Percentiles rank a stretch among this genome's conserved stretches.
phyloP scores from a whole-genome alignment of 2,888 invertebrate species.

The Drosophila fungiperda region DNA sequence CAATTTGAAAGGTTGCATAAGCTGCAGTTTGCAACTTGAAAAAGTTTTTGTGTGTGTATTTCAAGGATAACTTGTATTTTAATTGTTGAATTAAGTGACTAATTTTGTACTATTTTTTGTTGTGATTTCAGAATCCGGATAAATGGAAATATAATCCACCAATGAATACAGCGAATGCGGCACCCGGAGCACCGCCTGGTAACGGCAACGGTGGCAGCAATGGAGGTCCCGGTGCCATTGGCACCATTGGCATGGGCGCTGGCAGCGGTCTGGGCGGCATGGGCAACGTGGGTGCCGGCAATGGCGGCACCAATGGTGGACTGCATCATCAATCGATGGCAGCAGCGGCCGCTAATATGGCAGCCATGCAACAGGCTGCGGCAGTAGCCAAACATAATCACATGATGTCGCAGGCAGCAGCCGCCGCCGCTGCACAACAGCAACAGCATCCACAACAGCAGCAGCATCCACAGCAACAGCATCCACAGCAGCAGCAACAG shows the following conservation, averaged over 20 bases:
- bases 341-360: slow-evolving; percentile 82
- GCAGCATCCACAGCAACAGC: slow-evolving; percentile 85
- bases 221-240: slow-evolving; percentile 85
- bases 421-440: slow-evolving; percentile 83
- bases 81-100: background rate
- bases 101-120: slow-evolving; percentile 54
- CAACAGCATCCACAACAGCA: slow-evolving; percentile 86
- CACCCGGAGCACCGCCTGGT: slow-evolving; percentile 86
- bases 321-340: slow-evolving; percentile 83
- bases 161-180: slow-evolving; percentile 84
- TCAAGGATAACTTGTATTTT: slow-evolving; percentile 1
- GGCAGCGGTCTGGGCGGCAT: slow-evolving; percentile 81
- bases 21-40: background rate
- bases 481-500: slow-evolving; percentile 86
- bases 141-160: slow-evolving; percentile 93
- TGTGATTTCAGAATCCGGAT: slow-evolving; percentile 90
- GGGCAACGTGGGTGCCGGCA: slow-evolving; percentile 75
- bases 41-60: background rate
- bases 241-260: slow-evolving; percentile 85
- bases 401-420: slow-evolving; percentile 83
- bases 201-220: slow-evolving; percentile 82
- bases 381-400: slow-evolving; percentile 84
- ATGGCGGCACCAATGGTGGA: slow-evolving; percentile 83
- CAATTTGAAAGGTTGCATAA: slow-evolving; percentile 16
- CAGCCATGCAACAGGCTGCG: slow-evolving; percentile 83